Percentiles rank a stretch among this genome's conserved stretches.
Evolutionary conservation across 2,797 vertebrate genomes (phyloP).

Genomic region (Emydoidea blandingii): DNA sequence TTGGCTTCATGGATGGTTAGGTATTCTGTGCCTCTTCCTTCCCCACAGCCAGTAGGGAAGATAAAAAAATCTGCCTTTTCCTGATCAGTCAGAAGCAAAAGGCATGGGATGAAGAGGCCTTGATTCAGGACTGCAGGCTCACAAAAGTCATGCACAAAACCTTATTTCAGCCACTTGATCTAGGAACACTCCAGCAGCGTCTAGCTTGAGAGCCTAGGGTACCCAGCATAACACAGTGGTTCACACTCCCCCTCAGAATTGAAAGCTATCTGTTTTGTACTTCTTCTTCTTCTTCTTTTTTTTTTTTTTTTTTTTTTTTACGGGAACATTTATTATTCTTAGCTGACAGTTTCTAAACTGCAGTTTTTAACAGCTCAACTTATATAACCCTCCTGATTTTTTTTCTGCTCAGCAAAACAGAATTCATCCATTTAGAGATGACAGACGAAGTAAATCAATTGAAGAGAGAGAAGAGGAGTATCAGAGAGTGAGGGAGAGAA

Average conservation of each 20-base stretch:
- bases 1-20: neutral
- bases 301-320: conserved; percentile 76
- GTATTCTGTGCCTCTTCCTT: neutral
- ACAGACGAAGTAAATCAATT: conserved; percentile 95
- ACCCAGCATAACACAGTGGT: neutral
- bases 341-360: conserved; percentile 79
- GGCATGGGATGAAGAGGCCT: neutral
- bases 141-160: neutral
- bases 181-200: rapidly evolving
- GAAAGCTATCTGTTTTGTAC: conserved; percentile 58
- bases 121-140: rapidly evolving
- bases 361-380: conserved; percentile 79
- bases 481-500: conserved; percentile 93
- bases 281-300: conserved; percentile 75
- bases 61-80: neutral
- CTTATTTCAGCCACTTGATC: neutral
- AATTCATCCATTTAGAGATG: conserved; percentile 90
- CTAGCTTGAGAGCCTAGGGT: neutral
- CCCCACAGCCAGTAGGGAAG: neutral
- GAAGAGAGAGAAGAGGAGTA: conserved; percentile 98
- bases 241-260: neutral
- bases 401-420: conserved; percentile 89
- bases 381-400: conserved; percentile 84
- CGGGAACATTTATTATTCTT: conserved; percentile 79
- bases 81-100: neutral